These are phyloP conservation scores for Ceryle rudis DNA, from an alignment of 2,797 vertebrate genomes.

Conservation along the genomic window DNA sequence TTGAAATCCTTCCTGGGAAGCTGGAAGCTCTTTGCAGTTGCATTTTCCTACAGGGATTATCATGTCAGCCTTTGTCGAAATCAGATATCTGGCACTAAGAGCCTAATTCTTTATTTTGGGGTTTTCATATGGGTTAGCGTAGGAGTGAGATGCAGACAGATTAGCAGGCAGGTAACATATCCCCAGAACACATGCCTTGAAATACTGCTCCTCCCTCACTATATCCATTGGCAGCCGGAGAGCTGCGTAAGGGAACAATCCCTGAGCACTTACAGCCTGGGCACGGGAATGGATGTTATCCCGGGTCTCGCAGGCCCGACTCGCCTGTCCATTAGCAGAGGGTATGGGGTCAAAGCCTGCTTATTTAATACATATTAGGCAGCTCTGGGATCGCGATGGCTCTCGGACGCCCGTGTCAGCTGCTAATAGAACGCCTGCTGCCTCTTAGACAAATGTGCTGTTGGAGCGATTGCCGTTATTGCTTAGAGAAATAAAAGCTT, in stretches of 20 bases:
- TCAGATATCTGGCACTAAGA: conserved; percentile 36
- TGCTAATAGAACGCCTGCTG: background rate
- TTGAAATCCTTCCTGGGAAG: background rate
- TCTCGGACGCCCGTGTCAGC: background rate
- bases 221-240: background rate
- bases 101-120: conserved; percentile 1
- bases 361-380: background rate
- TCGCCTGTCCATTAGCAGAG: background rate
- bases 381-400: background rate
- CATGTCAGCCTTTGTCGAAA: background rate
- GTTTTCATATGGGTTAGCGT: conserved; percentile 33
- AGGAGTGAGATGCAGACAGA: conserved; percentile 34
- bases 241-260: background rate
- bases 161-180: conserved; percentile 45
- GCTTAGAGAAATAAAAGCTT: background rate
- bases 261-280: background rate
- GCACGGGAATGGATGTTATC: background rate
- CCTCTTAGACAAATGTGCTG: background rate
- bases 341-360: background rate
- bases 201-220: conserved; percentile 35
- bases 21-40: background rate
- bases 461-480: background rate
- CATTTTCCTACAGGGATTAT: background rate
- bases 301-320: background rate
- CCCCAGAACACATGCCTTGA: conserved; percentile 9